These are phyloP conservation scores for Luffia ferchaultella DNA, from an alignment of 2,888 invertebrate genomes.

Conservation along the genomic window DNA sequence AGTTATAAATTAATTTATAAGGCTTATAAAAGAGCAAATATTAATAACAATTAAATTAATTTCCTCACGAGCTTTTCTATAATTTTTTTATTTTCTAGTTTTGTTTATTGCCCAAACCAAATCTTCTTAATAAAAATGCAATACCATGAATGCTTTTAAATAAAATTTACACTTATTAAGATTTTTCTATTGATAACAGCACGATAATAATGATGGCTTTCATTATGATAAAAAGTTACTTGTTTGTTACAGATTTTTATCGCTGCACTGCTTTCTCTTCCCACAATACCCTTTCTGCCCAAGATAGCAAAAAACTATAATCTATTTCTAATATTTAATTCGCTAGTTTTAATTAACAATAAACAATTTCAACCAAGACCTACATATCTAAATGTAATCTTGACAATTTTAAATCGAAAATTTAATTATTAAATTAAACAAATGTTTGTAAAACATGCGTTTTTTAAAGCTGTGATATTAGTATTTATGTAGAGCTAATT, in stretches of 20 bases:
- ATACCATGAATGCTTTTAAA: background rate
- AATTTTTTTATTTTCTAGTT: background rate
- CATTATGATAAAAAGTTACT: slow-evolving; percentile 1
- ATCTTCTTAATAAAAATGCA: background rate
- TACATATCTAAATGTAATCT: background rate
- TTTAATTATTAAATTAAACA: background rate
- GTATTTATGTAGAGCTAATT: slow-evolving; percentile 20
- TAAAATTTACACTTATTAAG: background rate
- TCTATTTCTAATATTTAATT: background rate
- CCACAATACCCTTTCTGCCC: slow-evolving; percentile 87
- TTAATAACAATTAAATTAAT: too few relatives aligned
- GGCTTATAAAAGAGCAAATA: too few relatives aligned
- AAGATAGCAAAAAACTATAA: slow-evolving; percentile 45
- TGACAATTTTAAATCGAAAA: background rate
- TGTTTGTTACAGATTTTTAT: slow-evolving; percentile 78
- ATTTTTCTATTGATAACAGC: background rate
- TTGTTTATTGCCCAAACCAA: background rate
- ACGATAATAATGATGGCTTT: background rate
- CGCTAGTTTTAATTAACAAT: background rate
- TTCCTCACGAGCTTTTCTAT: too few relatives aligned
- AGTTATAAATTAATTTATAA: too few relatives aligned
- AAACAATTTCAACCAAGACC: background rate
- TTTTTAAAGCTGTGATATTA: slow-evolving; percentile 47
- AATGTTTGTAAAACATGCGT: background rate
- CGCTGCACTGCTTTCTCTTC: slow-evolving; percentile 89